Evolutionary conservation across 2,888 invertebrate genomes (phyloP).

Genomic region (Cheiracanthium punctorium): DNA sequence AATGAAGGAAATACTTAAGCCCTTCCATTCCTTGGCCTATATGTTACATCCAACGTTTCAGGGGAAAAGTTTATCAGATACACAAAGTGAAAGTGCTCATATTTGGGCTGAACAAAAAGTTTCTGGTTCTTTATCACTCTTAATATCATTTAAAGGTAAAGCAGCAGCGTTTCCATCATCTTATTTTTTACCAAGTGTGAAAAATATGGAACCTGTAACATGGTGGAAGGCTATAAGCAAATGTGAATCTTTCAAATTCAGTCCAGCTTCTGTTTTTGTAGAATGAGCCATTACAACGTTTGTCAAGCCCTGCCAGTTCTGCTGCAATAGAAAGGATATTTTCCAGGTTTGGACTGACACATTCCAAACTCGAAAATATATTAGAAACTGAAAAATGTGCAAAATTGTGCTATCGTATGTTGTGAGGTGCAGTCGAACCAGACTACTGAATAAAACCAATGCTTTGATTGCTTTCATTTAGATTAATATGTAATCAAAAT

Average conservation of each 20-base stretch:
- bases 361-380: background rate
- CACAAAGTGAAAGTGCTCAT: background rate
- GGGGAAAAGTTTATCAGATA: background rate
- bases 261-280: background rate
- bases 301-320: background rate
- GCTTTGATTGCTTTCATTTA: too few species aligned
- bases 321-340: background rate
- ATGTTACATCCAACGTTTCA: background rate
- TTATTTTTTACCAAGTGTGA: background rate
- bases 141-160: background rate
- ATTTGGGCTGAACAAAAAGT: background rate
- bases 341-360: background rate
- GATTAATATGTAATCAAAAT: too few species aligned
- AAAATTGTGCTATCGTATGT: background rate
- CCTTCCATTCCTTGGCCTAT: background rate
- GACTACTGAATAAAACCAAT: too few species aligned
- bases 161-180: background rate
- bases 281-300: background rate
- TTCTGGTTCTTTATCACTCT: background rate
- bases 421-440: background rate
- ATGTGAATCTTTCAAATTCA: background rate
- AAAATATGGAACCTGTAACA: background rate
- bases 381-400: background rate
- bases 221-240: constrained; percentile 3
- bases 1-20: background rate